Evolutionary conservation across 2,113 vertebrate species (phyloP), one percentile per base, ranked within the genome.

Genomic region (Nicator chloris): DNA sequence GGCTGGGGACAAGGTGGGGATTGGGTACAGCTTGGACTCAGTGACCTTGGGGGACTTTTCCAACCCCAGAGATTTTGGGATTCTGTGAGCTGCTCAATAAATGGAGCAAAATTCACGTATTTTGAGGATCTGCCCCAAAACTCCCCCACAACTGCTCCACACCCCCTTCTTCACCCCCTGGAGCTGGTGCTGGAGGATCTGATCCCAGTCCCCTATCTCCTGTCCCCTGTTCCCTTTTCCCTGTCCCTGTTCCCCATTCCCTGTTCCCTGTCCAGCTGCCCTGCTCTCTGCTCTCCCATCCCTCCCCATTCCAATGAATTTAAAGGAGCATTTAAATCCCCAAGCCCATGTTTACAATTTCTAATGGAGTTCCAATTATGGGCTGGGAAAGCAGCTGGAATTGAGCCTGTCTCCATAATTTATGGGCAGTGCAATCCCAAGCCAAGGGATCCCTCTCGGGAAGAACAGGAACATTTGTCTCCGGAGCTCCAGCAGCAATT

Each of bases 341-440:
- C 27, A 78, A 84, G 56, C 57, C 93, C 86, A 51, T 91, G 88
- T 92, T 96, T 94, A 91, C 90, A 90, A 35, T 93, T 95, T 68
- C 82, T 91, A 91, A 93, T 82, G 70, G 87, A 82, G 92, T 79
- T 87, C 82, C 93, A 91, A 72, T 96, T 86, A 94, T 4, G 54
- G 88, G 86, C 90, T 86, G 90, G 76, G 92, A 65, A 92, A 92
- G 88, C 56, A 17, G 82, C 86, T 90, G 94, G 82, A 86, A 94
- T 81, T 59, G 88, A 94, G 88, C 80, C 94, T 95, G 94, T 97
- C 94, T 75, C 88, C 0, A 1, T 78, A 94, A 94, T 97, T 93
- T 91, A 94, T 95, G 91, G 91, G 86, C 88, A 88, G 78, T 10
- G 40, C 64, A 93, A 84, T 84, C 95, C 96, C 87, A 86, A 10